phyloP scores from a whole-genome alignment of 2,888 invertebrate species.

The Archips xylosteana region DNA sequence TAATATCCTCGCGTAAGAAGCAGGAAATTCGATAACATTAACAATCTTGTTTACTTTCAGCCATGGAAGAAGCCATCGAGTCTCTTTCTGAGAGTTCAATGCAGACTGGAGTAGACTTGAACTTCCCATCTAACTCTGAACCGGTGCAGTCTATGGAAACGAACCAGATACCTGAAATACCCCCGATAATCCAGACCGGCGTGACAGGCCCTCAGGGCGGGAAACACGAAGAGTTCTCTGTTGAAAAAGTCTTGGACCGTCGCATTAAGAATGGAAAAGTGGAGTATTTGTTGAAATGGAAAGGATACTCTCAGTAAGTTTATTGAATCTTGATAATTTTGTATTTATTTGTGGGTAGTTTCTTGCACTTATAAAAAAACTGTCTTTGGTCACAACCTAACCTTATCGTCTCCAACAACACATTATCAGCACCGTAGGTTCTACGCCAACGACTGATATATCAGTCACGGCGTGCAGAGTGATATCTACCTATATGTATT shows the following conservation, averaged over 20 bases:
- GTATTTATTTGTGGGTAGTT: neutral
- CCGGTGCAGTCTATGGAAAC: constrained; percentile 52
- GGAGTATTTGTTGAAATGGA: constrained; percentile 88
- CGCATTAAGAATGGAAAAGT: constrained; percentile 89
- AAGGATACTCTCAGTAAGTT: constrained; percentile 87
- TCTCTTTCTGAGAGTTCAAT: constrained; percentile 20
- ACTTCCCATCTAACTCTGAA: constrained; percentile 26
- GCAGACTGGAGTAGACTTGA: constrained; percentile 32
- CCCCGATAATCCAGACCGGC: constrained; percentile 45
- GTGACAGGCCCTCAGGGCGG: constrained; percentile 62
- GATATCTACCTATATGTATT: too few relatives aligned
- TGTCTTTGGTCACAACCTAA: too few relatives aligned
- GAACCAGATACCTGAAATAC: constrained; percentile 43
- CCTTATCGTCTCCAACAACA: too few relatives aligned
- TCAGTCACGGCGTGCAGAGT: too few relatives aligned
- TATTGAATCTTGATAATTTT: neutral
- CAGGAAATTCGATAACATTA: neutral
- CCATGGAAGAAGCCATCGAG: constrained; percentile 38
- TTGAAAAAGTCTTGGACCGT: constrained; percentile 91
- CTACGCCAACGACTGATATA: too few relatives aligned
- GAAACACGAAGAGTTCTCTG: constrained; percentile 89
- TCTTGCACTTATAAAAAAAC: neutral
- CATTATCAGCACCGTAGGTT: too few relatives aligned
- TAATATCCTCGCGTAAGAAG: neutral
- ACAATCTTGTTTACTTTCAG: constrained; percentile 26